These are phyloP conservation scores for Gastracanthus pulcherrimus DNA, from an alignment of 2,888 invertebrate genomes.

Conservation along the genomic window DNA sequence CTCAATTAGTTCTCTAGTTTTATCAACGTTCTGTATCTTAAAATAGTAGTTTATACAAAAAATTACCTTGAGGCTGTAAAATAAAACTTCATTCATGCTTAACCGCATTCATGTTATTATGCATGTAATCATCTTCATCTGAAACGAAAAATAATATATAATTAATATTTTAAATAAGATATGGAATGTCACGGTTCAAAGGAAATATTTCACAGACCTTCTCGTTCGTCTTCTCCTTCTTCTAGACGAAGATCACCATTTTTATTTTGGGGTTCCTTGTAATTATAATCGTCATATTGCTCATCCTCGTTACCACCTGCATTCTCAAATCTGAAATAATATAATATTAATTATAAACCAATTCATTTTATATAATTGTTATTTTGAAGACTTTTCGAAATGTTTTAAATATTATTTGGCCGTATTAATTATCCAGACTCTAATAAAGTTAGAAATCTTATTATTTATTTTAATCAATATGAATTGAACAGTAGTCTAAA, in stretches of 20 bases:
- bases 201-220: conserved; percentile 64
- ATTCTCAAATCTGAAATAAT: conserved; percentile 68
- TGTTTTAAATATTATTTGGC: too few relatives aligned
- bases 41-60: background rate
- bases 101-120: conserved; percentile 59
- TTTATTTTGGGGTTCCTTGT: conserved; percentile 70
- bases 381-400: too few relatives aligned
- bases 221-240: conserved; percentile 74
- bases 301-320: conserved; percentile 67
- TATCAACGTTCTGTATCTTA: too few relatives aligned
- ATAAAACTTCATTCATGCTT: conserved; percentile 58
- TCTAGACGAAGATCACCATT: conserved; percentile 69
- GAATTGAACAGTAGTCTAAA: too few relatives aligned
- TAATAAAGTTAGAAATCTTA: too few relatives aligned
- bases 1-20: too few relatives aligned
- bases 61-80: conserved; percentile 40
- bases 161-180: conserved; percentile 4
- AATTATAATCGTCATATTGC: conserved; percentile 71
- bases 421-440: too few relatives aligned
- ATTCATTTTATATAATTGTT: too few relatives aligned
- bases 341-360: background rate
- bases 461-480: too few relatives aligned
- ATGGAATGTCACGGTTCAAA: background rate
- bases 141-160: conserved; percentile 45
- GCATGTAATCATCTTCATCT: conserved; percentile 70